These are phyloP conservation scores for Epinotia demarniana DNA, from an alignment of 2,888 invertebrate species.

Conservation along the genomic window DNA sequence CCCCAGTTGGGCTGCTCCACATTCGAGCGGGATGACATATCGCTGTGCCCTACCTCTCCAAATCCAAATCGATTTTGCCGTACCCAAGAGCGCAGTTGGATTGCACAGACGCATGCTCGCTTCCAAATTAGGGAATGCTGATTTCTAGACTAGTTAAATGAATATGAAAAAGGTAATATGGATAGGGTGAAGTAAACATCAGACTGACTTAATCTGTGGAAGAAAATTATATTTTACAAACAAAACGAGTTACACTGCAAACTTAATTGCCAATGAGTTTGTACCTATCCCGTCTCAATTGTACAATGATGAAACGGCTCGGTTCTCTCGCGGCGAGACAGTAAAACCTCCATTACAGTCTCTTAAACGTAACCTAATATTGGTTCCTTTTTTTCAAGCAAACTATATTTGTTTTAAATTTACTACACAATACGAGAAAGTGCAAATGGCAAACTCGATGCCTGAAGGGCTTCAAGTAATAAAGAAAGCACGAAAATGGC, in stretches of 20 bases:
- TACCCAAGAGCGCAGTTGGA: no score
- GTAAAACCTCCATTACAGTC: not conserved
- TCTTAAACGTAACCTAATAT: not conserved
- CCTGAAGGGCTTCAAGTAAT: conserved; percentile 8
- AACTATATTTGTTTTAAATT: conserved; percentile 11
- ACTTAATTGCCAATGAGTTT: not conserved
- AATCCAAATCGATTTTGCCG: no score
- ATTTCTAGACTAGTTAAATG: not conserved
- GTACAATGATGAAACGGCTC: not conserved
- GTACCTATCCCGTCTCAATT: not conserved
- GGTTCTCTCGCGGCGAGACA: not conserved
- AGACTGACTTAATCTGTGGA: not conserved
- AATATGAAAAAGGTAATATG: not conserved
- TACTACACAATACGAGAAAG: conserved; percentile 19
- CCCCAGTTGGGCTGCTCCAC: no score
- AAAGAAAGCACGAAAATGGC: conserved; percentile 17
- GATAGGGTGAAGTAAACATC: not conserved
- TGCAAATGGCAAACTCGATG: conserved; percentile 7
- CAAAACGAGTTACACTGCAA: not conserved
- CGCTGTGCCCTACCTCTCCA: no score
- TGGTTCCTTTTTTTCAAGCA: not conserved
- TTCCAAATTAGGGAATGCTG: not conserved
- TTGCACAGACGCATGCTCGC: no score
- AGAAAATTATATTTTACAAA: conserved; percentile 3
- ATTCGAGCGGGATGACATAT: no score